Base-by-base conservation (phyloP, 2,888 invertebrate genomes). In the Drosophila neutralis region DNA sequence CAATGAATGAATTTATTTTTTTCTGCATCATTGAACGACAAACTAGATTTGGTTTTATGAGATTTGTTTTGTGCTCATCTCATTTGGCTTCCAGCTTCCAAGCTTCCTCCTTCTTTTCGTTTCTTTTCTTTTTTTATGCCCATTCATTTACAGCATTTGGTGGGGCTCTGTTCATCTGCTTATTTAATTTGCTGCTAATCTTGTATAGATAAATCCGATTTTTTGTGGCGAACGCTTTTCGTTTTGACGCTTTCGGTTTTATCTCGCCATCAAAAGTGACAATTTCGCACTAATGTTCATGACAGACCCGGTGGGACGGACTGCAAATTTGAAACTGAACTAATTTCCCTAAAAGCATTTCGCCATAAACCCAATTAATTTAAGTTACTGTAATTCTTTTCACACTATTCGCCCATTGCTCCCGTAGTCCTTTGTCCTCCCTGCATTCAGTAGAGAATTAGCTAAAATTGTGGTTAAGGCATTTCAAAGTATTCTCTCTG, bases 121-220 rank as follows among this genome's bases (percentile, higher is more conserved):
- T 18, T 24, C 15, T 35, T 27, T 8, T 21, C 24, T 21, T 54
- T 35, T 45, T 48, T 72, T 42, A 71, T 65, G 78, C 68, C 58
- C 69, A 65, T 78, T 83, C 74, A 78, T 76, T 89, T 76, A 61
- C 45, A 62, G 71, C 33, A 69, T 86, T 78, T 52, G 65, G 68
- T 54, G 65, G 69, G 18, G 24, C 69, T 63, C 53, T 59, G 69
- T 33, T 72, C 80, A 83, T 77, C 84, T 73, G 87, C 89, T 89
- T 84, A 89, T 89, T 89, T 85, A 85, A 85, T 88, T 90, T 90
- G 89, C 90, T 86, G 89, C 89, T 90, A 87, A 87, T 87, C 89
- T 86, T 65, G 86, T 88, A 75, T 62, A 64, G 64, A 65, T 74
- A 73, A 83, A 83, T 79, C 70, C 81, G 79, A 90, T 76, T 79